These are phyloP conservation scores for Zosterops borbonicus DNA, from an alignment of 2,113 vertebrate genomes.

Conservation along the genomic window DNA sequence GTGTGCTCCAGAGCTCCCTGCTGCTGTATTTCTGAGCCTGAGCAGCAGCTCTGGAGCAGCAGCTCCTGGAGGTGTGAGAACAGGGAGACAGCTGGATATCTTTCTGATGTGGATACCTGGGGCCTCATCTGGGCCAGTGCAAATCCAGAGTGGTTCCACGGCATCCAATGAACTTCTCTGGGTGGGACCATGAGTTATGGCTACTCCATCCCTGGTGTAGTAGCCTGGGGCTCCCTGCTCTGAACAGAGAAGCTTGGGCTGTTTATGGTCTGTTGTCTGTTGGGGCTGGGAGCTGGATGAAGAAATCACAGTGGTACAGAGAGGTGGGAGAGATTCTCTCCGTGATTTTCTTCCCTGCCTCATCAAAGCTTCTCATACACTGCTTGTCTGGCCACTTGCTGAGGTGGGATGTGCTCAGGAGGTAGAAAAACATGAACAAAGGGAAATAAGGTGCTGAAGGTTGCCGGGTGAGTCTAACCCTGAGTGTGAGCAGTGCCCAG, in stretches of 20 bases:
- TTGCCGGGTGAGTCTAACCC: not conserved
- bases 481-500: not conserved
- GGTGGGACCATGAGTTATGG: not conserved
- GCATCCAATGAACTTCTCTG: not conserved
- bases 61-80: not conserved
- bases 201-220: not conserved
- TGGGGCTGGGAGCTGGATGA: not conserved
- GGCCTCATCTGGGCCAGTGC: not conserved
- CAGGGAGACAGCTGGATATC: not conserved
- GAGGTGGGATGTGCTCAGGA: not conserved
- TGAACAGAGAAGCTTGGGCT: not conserved
- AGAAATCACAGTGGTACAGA: not conserved
- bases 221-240: not conserved
- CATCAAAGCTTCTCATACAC: not conserved
- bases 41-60: not conserved
- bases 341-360: not conserved
- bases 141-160: fast-evolving
- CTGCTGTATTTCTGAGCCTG: not conserved
- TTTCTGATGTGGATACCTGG: not conserved
- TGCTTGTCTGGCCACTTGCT: not conserved
- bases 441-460: not conserved
- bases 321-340: not conserved
- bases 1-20: not conserved
- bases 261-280: not conserved
- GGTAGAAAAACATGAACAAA: not conserved